A percentile compares a stretch with the other conserved stretches of the same genome.
Evolutionary conservation across 2,797 vertebrate genomes (phyloP).

Genomic region (Decapterus maruadsi): DNA sequence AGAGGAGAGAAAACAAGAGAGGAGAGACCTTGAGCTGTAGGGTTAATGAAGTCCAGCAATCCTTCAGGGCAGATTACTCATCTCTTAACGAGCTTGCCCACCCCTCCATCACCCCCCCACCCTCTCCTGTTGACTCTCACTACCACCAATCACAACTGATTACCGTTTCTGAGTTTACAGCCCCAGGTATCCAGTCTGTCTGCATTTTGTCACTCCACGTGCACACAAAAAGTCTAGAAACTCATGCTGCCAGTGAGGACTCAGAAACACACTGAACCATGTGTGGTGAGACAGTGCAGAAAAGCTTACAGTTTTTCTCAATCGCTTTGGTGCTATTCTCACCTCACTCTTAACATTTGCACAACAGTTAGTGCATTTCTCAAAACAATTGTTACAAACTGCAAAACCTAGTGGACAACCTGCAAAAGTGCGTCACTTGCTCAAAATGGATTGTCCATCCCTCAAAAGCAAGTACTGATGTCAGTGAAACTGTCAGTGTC

Average conservation of each 20-base stretch:
- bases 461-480: no score
- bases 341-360: no score
- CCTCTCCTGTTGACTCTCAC: slow-evolving; percentile 53
- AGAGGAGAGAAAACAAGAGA: slow-evolving; percentile 15
- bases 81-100: slow-evolving; percentile 46
- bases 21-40: slow-evolving; percentile 34
- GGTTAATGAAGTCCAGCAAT: slow-evolving; percentile 57
- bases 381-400: no score
- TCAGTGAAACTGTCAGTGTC: no score
- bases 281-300: not conserved
- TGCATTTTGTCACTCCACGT: slow-evolving; percentile 51
- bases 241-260: slow-evolving; percentile 4
- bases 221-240: slow-evolving; percentile 32
- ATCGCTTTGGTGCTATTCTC: no score
- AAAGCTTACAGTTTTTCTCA: no score
- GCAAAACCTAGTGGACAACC: no score
- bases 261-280: slow-evolving; percentile 7
- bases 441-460: no score
- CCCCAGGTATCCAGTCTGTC: slow-evolving; percentile 41
- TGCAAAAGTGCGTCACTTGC: no score
- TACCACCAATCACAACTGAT: slow-evolving; percentile 57
- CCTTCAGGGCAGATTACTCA: slow-evolving; percentile 62
- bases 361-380: no score
- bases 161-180: slow-evolving; percentile 47
- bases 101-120: slow-evolving; percentile 13